phyloP scores from a whole-genome alignment of 2,113 vertebrate genomes.

The Scomber japonicus region DNA sequence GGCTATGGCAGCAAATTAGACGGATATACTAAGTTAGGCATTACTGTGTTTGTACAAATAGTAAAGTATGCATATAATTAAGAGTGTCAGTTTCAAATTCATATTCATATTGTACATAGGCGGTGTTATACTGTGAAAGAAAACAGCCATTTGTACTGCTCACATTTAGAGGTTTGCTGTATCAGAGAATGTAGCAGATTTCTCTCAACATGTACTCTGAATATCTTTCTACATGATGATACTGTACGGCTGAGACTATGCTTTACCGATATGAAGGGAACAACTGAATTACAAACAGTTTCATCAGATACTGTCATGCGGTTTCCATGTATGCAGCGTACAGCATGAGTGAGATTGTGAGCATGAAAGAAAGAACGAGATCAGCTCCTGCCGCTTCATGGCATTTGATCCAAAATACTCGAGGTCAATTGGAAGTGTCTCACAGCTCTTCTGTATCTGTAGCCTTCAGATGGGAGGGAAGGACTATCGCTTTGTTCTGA shows the following conservation, averaged over 20 bases:
- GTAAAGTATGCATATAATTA: background rate
- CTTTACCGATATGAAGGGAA: constrained; percentile 8
- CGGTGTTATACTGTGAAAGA: background rate
- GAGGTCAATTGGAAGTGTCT: constrained; percentile 44
- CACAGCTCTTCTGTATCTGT: constrained; percentile 41
- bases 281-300: constrained; percentile 45
- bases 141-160: background rate
- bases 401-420: constrained; percentile 62
- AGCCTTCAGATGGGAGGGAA: constrained; percentile 28
- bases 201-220: background rate
- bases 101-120: background rate
- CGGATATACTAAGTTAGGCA: constrained; percentile 14
- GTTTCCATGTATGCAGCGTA: constrained; percentile 14
- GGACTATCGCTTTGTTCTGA: constrained; percentile 31
- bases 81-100: background rate
- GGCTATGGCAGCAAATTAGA: constrained; percentile 21
- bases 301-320: constrained; percentile 59
- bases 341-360: background rate
- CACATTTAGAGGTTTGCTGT: background rate
- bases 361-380: constrained; percentile 9
- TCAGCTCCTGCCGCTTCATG: constrained; percentile 28
- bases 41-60: constrained; percentile 31
- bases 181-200: background rate
- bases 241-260: constrained; percentile 11
- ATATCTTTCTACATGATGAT: background rate